Conservation (phyloP, 2,888 invertebrate species). For the Drosophila aldrichi region DNA sequence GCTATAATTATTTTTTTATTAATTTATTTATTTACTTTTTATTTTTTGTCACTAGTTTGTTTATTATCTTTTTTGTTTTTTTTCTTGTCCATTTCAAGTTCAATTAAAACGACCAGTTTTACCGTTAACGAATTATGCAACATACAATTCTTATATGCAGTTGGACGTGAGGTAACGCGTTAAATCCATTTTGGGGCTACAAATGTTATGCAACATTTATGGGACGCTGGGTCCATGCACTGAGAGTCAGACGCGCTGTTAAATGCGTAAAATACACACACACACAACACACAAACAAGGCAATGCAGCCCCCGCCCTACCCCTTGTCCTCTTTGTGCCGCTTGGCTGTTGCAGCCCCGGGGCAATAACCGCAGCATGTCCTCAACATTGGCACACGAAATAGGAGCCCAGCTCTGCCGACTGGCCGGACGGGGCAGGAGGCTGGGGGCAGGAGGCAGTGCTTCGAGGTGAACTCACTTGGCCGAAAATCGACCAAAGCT, state of each 20-base stretch:
- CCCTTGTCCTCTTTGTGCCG: background rate
- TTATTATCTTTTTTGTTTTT: too few relatives aligned
- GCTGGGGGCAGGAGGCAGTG: background rate
- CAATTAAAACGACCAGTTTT: background rate
- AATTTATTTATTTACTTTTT: too few relatives aligned
- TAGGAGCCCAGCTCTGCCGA: slow-evolving; percentile 10
- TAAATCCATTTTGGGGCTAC: slow-evolving; percentile 26
- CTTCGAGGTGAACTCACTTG: slow-evolving; percentile 53
- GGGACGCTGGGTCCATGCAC: slow-evolving; percentile 16
- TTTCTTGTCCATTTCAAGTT: background rate
- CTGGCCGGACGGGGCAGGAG: background rate
- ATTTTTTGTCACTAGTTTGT: too few relatives aligned
- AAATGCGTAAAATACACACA: slow-evolving; percentile 75
- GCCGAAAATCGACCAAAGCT: slow-evolving; percentile 74
- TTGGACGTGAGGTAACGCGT: slow-evolving; percentile 26
- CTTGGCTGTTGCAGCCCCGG: slow-evolving; percentile 23
- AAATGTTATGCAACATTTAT: slow-evolving; percentile 66
- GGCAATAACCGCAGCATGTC: slow-evolving; percentile 75
- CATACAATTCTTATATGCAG: slow-evolving; percentile 22
- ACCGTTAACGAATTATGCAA: slow-evolving; percentile 22
- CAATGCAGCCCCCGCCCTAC: background rate
- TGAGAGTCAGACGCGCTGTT: slow-evolving; percentile 39
- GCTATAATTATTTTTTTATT: too few relatives aligned
- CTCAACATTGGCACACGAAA: slow-evolving; percentile 62
- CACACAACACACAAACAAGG: slow-evolving; percentile 7